Conservation (phyloP, 2,113 vertebrate species). For the Prolemur simus region DNA sequence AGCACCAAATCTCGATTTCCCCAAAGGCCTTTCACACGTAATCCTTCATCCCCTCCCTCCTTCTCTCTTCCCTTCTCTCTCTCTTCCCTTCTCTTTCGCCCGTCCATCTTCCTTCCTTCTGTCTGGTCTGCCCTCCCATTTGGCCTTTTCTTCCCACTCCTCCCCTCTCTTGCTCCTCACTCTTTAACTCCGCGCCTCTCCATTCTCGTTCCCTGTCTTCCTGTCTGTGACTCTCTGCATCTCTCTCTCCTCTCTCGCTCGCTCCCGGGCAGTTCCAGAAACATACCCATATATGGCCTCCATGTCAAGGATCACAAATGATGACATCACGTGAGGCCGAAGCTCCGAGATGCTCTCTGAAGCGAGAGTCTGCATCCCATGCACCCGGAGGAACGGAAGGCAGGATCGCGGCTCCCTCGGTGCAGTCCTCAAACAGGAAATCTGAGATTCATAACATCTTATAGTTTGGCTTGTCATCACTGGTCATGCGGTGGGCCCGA, state of each 20-base stretch:
- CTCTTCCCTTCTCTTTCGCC: neutral
- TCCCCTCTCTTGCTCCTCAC: neutral
- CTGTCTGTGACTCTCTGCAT: neutral
- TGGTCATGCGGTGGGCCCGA: slow-evolving; percentile 89
- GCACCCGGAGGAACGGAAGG: slow-evolving; percentile 69
- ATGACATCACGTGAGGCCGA: slow-evolving; percentile 81
- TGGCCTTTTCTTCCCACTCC: neutral
- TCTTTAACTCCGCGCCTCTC: neutral
- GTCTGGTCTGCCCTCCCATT: neutral
- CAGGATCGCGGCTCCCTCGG: slow-evolving; percentile 66
- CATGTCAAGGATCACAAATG: slow-evolving; percentile 83
- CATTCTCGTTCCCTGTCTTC: neutral
- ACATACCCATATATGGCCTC: slow-evolving; percentile 88
- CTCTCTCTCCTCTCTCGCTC: slow-evolving; percentile 43
- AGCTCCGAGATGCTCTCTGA: slow-evolving; percentile 76
- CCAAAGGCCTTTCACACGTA: neutral
- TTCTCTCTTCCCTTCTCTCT: no score
- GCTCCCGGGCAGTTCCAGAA: slow-evolving; percentile 82
- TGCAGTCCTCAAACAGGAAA: slow-evolving; percentile 83
- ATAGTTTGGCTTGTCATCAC: slow-evolving; percentile 85
- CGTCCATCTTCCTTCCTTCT: no score
- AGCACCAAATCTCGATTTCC: neutral
- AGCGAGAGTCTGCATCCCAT: slow-evolving; percentile 70
- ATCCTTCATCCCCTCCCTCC: fast-evolving
- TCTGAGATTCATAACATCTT: slow-evolving; percentile 86